Base-by-base conservation (phyloP, 1,140 invertebrate genomes). In the Saccostrea cuccullata region DNA sequence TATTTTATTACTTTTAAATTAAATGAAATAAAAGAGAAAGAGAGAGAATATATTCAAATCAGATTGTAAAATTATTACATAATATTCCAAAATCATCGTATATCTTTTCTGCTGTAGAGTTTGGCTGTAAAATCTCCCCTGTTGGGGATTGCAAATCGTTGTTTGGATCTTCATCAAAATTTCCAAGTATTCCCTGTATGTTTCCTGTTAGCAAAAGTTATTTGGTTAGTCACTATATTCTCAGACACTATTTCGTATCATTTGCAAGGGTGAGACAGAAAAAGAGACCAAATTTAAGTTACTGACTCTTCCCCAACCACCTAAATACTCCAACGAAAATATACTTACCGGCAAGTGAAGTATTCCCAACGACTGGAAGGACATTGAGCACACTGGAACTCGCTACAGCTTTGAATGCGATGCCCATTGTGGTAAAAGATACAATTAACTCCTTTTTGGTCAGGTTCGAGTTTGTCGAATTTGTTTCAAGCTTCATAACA, bases 81-180 rank as follows among this genome's bases (percentile, higher is more conserved):
- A 85, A 20, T 26, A 77, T 12, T 26, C 89, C 89, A 85, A 90
- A 88, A 8, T 88, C n/a, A 17, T 83, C 23, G 64, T 88, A 85
- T 55, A 90, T 90, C 6, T 67, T n/a, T 9, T 88, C 84, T 23
- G 58, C 55, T 12, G 89, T 85, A 11, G 85, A 85, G 67, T 90
- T 86, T n/a, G 64, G 30, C 5, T 26, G 84, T 56, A 90, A 13
- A 36, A 88, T 55, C n/a, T n/a, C n/a, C 20, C 70, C 89, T 20
- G 30, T 11, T 15, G n/a, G 1, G 11, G 55, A 70, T 26, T 58
- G 64, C 20, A 90, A 55, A 85, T 90, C 89, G 86, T 90, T 86
- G 58, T 73, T 85, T 67, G 70, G 58, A 82, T 85, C 56, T n/a
- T 85, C 84, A 83, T 90, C 87, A 64, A 83, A 88, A 88, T 90